Evolutionary conservation across 2,888 invertebrate genomes (phyloP).

Genomic region (Drosophila kambysellisi): DNA sequence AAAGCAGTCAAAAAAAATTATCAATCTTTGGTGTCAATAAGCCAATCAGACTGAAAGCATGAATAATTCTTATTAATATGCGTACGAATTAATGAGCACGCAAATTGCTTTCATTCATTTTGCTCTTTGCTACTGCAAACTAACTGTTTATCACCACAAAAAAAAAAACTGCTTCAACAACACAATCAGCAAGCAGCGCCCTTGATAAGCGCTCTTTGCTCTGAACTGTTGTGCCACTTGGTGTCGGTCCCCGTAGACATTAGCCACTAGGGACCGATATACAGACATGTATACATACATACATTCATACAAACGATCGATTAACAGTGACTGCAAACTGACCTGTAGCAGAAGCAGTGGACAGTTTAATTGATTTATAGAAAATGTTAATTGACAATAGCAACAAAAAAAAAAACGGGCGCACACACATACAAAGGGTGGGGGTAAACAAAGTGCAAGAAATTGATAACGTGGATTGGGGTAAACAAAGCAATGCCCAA

Average conservation of each 20-base stretch:
- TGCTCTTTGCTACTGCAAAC: constrained; percentile 19
- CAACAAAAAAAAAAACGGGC: not conserved
- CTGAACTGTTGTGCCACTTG: constrained; percentile 35
- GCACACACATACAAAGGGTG: not conserved
- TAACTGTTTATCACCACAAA: constrained; percentile 36
- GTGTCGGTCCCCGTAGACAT: constrained; percentile 32
- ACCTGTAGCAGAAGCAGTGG: not conserved
- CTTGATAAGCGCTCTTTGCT: constrained; percentile 46
- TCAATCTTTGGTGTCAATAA: constrained; percentile 12
- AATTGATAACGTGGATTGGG: constrained; percentile 44
- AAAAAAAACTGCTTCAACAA: constrained; percentile 16
- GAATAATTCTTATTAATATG: not conserved
- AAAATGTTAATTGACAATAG: constrained; percentile 2
- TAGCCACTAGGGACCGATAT: constrained; percentile 2
- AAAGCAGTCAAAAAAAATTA: not conserved
- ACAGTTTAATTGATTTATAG: constrained; percentile 43
- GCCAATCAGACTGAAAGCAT: constrained; percentile 3
- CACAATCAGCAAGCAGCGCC: constrained; percentile 7
- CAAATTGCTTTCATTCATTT: constrained; percentile 4
- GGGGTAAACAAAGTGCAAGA: constrained; percentile 32
- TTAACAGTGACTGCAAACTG: constrained; percentile 21
- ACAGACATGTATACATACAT: not conserved
- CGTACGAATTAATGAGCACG: not conserved
- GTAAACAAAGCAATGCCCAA: constrained; percentile 34
- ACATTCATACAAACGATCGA: constrained; percentile 27